A percentile compares a stretch with the other conserved stretches of the same genome.
Conservation (phyloP, 1,140 invertebrate genomes). For the Oedothorax gibbosus region DNA sequence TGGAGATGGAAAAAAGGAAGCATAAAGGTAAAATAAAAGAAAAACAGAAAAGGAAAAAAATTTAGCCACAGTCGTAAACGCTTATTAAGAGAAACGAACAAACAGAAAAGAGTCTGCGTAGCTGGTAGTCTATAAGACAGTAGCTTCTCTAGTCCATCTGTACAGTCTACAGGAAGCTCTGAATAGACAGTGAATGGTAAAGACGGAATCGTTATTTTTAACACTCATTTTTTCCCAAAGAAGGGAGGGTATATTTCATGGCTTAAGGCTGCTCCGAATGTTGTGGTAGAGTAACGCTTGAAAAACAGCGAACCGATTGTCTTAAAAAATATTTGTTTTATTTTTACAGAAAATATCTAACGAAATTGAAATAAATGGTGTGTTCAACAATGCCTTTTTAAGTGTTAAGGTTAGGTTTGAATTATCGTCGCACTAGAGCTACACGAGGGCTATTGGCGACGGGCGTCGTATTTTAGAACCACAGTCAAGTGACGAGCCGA, state of each 20-base stretch:
- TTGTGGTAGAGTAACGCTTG: not conserved
- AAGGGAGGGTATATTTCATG: not conserved
- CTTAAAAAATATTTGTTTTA: too few relatives aligned
- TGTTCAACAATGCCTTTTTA: too few relatives aligned
- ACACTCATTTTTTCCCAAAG: not conserved
- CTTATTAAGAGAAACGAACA: conserved; percentile 29
- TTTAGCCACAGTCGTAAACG: not conserved
- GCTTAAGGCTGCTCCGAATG: not conserved
- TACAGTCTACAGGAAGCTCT: not conserved
- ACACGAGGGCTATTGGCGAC: too few relatives aligned
- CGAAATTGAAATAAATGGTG: too few relatives aligned
- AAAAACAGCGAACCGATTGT: not conserved
- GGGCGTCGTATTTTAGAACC: too few relatives aligned
- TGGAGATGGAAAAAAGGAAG: conserved; percentile 6
- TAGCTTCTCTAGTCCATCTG: not conserved
- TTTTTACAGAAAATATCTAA: too few relatives aligned
- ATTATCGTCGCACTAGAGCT: too few relatives aligned
- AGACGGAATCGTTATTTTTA: not conserved
- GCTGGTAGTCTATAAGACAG: conserved; percentile 4
- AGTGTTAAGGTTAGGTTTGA: too few relatives aligned
- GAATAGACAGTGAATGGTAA: not conserved
- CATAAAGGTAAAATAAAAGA: not conserved
- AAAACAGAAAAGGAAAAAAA: conserved; percentile 9
- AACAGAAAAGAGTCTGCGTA: conserved; percentile 15
- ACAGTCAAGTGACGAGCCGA: too few relatives aligned